Evolutionary conservation across 2,113 vertebrate species (phyloP), one percentile per base, ranked within the genome.

Genomic region (Martes martes): DNA sequence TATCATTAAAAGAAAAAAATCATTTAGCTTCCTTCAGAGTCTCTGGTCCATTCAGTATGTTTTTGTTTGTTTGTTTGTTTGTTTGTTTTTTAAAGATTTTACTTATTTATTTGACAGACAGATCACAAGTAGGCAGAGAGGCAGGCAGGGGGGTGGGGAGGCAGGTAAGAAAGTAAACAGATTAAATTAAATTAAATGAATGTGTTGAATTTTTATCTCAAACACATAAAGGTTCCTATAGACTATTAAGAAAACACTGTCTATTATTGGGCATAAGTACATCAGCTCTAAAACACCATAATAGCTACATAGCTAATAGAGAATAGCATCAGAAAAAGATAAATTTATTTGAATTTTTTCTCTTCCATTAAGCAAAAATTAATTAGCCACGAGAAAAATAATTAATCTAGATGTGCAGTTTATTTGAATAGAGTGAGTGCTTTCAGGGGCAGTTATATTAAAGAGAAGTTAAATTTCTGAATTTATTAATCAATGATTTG

Each of bases 351-450:
- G 39, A 93, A 47, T 24, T 52, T 93, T 89, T 85, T 74, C 28
- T 73, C 21, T 71, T 93, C 91, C 14, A 83, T 69, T 80, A 91
- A 95, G 39, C 45, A 89, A 96, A 74, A 90, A 24, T 52, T 47
- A 61, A 42, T 67, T 95, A 85, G 11, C 28, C 1, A 45, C 33
- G 4, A 76, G 21, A 80, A 93, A 95, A 80, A 2, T 47, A 42
- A 73, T 82, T 59, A 83, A 87, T 19, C 7, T 3, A 82, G 85
- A 50, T 61, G 4, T 65, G 2, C 6, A 89, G 24, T 91, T 97
- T 73, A 86, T 96, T 78, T 76, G 63, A 97, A 55, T 16, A 76
- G 39, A 85, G 73, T 74, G 23, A 79, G 7, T 73, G 2, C 0
- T 2, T 52, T 84, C 92, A 89, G 16, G 36, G 7, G 79, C 11